Base-by-base conservation (phyloP, 2,113 vertebrate species). In the Callaeas wilsoni region DNA sequence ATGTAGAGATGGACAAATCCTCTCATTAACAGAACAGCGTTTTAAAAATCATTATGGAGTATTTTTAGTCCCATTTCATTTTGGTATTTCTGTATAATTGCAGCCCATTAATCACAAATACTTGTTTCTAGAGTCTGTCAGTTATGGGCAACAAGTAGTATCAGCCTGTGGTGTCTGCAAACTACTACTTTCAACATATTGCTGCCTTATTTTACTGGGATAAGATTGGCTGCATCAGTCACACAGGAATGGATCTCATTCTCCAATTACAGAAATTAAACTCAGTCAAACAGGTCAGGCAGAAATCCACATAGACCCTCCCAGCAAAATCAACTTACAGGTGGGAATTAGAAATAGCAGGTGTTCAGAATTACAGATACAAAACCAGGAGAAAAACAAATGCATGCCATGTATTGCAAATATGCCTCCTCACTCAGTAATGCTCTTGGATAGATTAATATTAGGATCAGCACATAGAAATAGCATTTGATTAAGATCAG, bases 1-100 rank as follows among this genome's bases (percentile, higher is more conserved):
- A 96, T 90, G 90, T 87, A 70, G 84, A 85, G 82, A 77, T 83
- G 87, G 93, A 96, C 93, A 88, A 96, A 94, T 91, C 75, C 74
- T 67, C 93, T 90, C 87, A 81, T 96, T 94, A 96, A 80, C 82
- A 88, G 64, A 83, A 29, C 0, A 67, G 78, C 85, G 74, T 96
- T 96, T 86, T 39, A 74, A 92, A 93, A 96, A 92, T 78, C 93
- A 80, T 96, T 94, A 93, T 6, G 7, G 11, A 13, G 17, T 95
- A 91, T 95, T 96, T 96, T 96, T 91, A 95, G 89, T 23, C 37
- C 39, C 35, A n/a, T 82, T 89, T 94, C 33, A n/a, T 75, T 91
- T 95, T 76, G 47, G 33, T 69, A 76, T 79, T 73, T 82, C 75
- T 83, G 17, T 73, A 46, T 93, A 93, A 95, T 50, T 77, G 62